Percentiles rank a stretch among this genome's conserved stretches.
phyloP scores from a whole-genome alignment of 2,888 invertebrate species.

The Ophion slaviceki region DNA sequence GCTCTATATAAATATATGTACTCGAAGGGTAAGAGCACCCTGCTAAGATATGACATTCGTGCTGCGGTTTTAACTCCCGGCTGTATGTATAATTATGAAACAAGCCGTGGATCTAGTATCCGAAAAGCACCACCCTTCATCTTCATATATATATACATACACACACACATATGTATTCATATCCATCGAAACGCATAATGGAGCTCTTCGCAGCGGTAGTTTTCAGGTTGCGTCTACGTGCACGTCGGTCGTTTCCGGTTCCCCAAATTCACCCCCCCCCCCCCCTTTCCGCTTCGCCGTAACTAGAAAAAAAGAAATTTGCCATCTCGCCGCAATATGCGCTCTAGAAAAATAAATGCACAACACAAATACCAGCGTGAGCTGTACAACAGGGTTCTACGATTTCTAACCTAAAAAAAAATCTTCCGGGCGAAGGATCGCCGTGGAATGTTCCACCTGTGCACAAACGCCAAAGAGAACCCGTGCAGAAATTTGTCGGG shows the following conservation, averaged over 20 bases:
- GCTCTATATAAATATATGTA: slow-evolving; percentile 10
- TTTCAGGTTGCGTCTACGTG: slow-evolving; percentile 4
- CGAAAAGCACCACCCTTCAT: slow-evolving; percentile 70
- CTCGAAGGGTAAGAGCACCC: slow-evolving; percentile 64
- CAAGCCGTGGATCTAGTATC: slow-evolving; percentile 75
- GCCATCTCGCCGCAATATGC: background rate
- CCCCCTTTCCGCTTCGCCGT: background rate
- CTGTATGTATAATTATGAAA: slow-evolving; percentile 81
- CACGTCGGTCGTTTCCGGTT: background rate
- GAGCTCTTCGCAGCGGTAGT: slow-evolving; percentile 12
- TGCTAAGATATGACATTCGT: slow-evolving; percentile 82
- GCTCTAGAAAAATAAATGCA: too few species aligned
- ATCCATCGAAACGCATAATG: background rate
- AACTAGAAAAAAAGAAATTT: background rate
- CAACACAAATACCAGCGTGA: too few species aligned
- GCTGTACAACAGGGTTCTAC: too few species aligned
- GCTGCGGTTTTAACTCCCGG: slow-evolving; percentile 83
- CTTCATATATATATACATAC: background rate
- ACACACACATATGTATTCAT: background rate
- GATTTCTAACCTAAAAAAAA: too few species aligned
- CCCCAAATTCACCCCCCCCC: background rate
- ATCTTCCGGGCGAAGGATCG: too few species aligned
- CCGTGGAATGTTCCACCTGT: too few species aligned
- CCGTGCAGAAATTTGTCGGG: too few species aligned
- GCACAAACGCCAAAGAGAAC: too few species aligned